A percentile compares a stretch with the other conserved stretches of the same genome.
Evolutionary conservation across 2,888 invertebrate species (phyloP).

Genomic region (Coenonympha arcania): DNA sequence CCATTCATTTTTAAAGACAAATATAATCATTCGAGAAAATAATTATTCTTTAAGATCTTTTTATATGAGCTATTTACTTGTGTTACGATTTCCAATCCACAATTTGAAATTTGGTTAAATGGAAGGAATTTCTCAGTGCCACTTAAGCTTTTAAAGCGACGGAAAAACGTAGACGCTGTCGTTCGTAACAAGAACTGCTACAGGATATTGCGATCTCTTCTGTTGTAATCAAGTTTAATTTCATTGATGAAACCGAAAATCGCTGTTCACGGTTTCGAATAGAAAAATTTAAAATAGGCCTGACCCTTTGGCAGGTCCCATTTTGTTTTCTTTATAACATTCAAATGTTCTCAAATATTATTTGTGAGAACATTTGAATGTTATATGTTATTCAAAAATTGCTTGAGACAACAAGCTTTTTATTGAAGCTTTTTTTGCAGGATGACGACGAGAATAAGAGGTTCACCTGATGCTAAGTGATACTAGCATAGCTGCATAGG

Average conservation of each 20-base stretch:
- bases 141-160: conserved; percentile 37
- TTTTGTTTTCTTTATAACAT: not conserved
- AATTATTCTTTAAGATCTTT: not conserved
- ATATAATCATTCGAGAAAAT: no score
- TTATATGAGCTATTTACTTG: not conserved
- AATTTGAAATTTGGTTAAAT: conserved; percentile 21
- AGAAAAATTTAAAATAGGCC: conserved; percentile 57
- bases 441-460: no score
- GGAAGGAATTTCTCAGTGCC: conserved; percentile 34
- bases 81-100: not conserved
- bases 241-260: conserved; percentile 70
- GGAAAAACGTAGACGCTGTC: conserved; percentile 43
- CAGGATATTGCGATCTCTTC: conserved; percentile 50
- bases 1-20: no score
- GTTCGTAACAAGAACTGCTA: conserved; percentile 49
- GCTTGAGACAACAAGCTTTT: no score
- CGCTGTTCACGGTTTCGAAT: conserved; percentile 49
- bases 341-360: no score
- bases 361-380: no score
- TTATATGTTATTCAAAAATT: no score
- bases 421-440: no score
- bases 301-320: conserved; percentile 46
- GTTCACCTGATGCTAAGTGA: no score
- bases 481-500: no score
- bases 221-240: conserved; percentile 62